Conservation (phyloP, 2,888 invertebrate genomes). For the Hydrotaea cyrtoneurina region DNA sequence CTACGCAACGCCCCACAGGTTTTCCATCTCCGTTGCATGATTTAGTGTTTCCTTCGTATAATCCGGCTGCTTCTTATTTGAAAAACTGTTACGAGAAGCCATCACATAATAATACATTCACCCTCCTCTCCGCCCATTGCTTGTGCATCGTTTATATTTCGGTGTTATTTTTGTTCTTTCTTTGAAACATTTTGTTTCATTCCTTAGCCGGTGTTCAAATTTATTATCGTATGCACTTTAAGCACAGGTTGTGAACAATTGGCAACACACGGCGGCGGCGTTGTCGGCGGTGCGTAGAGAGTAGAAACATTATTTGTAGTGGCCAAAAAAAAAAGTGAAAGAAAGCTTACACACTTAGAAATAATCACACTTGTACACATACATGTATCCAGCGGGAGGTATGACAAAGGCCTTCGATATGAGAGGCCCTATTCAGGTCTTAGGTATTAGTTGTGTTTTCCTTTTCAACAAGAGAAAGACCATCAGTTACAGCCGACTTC, state of each 20-base stretch:
- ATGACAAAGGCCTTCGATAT: no score
- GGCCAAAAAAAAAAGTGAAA: neutral
- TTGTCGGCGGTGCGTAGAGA: constrained; percentile 38
- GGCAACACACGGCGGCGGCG: constrained; percentile 34
- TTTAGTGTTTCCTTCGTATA: neutral
- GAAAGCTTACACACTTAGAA: no score
- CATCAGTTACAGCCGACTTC: no score
- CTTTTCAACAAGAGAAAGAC: no score
- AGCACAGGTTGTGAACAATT: constrained; percentile 49
- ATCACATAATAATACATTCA: neutral
- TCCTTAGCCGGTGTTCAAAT: constrained; percentile 26
- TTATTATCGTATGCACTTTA: constrained; percentile 54
- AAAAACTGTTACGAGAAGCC: constrained; percentile 7
- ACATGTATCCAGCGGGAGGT: neutral
- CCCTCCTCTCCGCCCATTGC: neutral
- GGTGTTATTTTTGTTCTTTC: no score
- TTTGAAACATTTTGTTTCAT: neutral
- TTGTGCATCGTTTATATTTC: neutral
- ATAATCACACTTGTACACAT: no score
- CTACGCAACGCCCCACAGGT: neutral
- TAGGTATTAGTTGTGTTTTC: no score
- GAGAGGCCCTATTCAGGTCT: no score
- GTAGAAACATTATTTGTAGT: constrained; percentile 39
- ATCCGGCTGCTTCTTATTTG: neutral
- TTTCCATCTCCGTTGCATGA: constrained; percentile 5